Evolutionary conservation across 1,140 invertebrate species (phyloP).

Genomic region (Trichomalopsis sarcophagae): DNA sequence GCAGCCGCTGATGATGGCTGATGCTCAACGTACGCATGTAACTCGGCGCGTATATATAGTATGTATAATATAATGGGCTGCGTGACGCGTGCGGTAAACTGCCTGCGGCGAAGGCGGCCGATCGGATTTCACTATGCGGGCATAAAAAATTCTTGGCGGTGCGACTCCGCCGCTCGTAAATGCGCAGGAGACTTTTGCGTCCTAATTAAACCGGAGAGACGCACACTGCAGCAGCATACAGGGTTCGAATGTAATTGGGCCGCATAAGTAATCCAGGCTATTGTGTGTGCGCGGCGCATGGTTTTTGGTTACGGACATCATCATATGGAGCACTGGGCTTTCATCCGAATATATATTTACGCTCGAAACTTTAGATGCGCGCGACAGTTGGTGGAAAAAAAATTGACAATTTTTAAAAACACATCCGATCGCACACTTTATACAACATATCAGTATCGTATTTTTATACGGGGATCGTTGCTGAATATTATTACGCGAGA

Average conservation of each 20-base stretch:
- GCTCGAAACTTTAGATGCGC: too few species aligned
- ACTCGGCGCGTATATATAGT: neutral
- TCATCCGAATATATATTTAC: too few species aligned
- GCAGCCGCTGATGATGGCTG: slow-evolving; percentile 1
- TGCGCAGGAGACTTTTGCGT: neutral
- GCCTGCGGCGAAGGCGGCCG: neutral
- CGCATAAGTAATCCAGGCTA: neutral
- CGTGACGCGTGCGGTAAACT: slow-evolving; percentile 20
- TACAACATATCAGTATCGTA: too few species aligned
- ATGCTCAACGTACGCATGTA: too few species aligned
- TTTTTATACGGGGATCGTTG: too few species aligned
- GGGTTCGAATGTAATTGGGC: neutral
- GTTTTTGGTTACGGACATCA: neutral
- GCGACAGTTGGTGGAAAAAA: too few species aligned
- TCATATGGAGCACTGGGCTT: neutral
- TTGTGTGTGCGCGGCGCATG: too few species aligned
- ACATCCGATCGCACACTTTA: too few species aligned
- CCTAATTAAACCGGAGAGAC: slow-evolving; percentile 24
- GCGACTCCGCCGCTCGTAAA: too few species aligned
- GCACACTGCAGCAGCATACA: neutral
- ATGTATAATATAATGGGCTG: slow-evolving; percentile 14
- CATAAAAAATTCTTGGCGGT: too few species aligned
- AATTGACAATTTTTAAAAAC: too few species aligned
- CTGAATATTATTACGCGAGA: too few species aligned
- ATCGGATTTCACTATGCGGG: neutral